phyloP scores from a whole-genome alignment of 2,113 vertebrate genomes.

The Boulengeromyrus knoepffleri region DNA sequence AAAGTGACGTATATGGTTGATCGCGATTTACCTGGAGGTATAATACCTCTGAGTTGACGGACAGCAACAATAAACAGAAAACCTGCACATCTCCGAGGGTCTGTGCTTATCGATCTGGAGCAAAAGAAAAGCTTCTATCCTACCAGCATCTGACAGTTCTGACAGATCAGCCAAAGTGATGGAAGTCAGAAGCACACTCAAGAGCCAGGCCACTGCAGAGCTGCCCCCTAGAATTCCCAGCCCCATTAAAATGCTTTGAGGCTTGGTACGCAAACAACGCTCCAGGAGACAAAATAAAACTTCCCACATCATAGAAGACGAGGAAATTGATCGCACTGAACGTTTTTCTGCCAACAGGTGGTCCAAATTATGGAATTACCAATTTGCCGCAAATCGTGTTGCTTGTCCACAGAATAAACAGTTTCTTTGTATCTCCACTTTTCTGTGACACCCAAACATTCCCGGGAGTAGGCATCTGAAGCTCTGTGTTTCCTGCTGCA shows the following conservation, averaged over 20 bases:
- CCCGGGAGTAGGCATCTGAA: background rate
- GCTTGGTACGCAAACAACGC: background rate
- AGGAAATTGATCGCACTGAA: background rate
- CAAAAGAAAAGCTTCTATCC: background rate
- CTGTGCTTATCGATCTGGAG: background rate
- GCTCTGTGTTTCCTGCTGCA: background rate
- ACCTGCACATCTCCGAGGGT: background rate
- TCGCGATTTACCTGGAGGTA: background rate
- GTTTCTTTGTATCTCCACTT: background rate
- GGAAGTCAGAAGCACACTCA: background rate
- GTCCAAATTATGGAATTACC: background rate
- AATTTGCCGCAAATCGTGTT: background rate
- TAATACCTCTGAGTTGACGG: background rate
- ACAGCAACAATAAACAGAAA: constrained; percentile 1
- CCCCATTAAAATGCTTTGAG: background rate
- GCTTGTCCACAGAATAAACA: background rate
- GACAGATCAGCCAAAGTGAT: background rate
- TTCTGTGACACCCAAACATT: background rate
- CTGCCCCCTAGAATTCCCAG: background rate
- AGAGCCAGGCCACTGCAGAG: background rate
- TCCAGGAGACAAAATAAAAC: background rate
- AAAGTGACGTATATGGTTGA: background rate
- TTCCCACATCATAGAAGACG: background rate
- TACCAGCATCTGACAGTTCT: background rate
- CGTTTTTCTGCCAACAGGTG: background rate